These are phyloP conservation scores for Hypomesus transpacificus DNA, from an alignment of 2,113 vertebrate genomes.

Conservation along the genomic window DNA sequence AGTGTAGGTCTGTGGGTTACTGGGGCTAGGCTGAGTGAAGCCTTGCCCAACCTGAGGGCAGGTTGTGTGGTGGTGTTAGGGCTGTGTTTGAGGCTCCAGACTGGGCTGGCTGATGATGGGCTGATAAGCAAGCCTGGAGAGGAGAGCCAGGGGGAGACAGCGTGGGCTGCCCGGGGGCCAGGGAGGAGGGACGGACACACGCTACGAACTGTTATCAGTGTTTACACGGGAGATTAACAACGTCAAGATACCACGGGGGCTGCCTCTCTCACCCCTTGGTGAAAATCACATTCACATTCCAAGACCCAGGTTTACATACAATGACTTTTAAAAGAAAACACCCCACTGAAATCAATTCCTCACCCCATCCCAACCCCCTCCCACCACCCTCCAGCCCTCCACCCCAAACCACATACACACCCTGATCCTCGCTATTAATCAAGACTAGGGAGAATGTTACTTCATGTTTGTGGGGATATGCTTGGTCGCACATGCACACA, in stretches of 20 bases:
- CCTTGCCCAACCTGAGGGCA: no score
- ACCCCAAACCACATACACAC: background rate
- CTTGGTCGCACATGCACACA: background rate
- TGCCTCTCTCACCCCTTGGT: background rate
- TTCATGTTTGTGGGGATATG: conserved; percentile 25
- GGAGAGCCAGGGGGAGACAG: background rate
- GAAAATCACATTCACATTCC: conserved; percentile 10
- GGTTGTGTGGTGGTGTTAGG: background rate
- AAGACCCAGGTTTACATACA: background rate
- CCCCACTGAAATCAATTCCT: background rate
- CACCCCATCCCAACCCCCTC: background rate
- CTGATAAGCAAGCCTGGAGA: conserved; percentile 12
- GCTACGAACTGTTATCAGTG: conserved; percentile 32
- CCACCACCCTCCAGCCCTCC: conserved; percentile 15
- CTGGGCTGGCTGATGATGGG: conserved; percentile 5
- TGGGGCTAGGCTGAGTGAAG: background rate
- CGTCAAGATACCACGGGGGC: conserved; percentile 3
- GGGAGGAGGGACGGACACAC: conserved; percentile 9
- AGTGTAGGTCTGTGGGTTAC: no score
- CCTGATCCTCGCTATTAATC: conserved; percentile 36
- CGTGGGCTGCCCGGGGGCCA: background rate
- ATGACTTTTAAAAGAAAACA: background rate
- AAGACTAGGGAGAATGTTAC: conserved; percentile 30
- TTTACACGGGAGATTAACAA: conserved; percentile 29
- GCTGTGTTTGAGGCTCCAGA: conserved; percentile 3